Percentiles rank a stretch among this genome's conserved stretches.
Evolutionary conservation across 2,888 invertebrate genomes (phyloP).

Genomic region (Drosophila flavopinicola): DNA sequence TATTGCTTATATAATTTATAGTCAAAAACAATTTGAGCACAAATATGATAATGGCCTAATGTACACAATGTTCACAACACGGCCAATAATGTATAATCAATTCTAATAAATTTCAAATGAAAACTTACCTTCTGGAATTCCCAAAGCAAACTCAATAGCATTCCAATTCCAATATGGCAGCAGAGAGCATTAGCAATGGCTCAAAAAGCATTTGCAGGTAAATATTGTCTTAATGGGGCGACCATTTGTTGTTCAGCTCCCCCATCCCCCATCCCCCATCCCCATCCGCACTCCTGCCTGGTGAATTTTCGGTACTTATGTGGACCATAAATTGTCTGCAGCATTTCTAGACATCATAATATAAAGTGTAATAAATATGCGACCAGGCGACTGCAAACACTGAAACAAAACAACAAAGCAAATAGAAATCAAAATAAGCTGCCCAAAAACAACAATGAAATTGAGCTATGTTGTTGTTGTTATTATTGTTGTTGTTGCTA

Average conservation of each 20-base stretch:
- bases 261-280: neutral
- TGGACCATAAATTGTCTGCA: slow-evolving; percentile 71
- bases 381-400: slow-evolving; percentile 51
- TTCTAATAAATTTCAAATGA: neutral
- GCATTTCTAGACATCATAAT: slow-evolving; percentile 74
- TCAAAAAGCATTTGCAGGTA: slow-evolving; percentile 39
- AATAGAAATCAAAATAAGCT: slow-evolving; percentile 71
- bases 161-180: too few relatives aligned
- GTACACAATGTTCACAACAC: too few relatives aligned
- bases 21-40: too few relatives aligned
- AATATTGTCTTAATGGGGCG: slow-evolving; percentile 51
- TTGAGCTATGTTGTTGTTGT: slow-evolving; percentile 17
- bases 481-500: slow-evolving; percentile 13
- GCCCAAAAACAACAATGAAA: slow-evolving; percentile 15
- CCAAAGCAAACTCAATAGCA: neutral
- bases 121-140: neutral
- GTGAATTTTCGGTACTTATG: slow-evolving; percentile 31
- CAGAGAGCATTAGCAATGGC: slow-evolving; percentile 38
- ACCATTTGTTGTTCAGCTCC: slow-evolving; percentile 39
- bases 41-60: too few relatives aligned
- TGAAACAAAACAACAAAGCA: slow-evolving; percentile 37
- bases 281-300: neutral
- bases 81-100: neutral
- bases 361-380: slow-evolving; percentile 72
- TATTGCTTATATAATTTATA: too few relatives aligned